These are phyloP conservation scores for Bradypus variegatus DNA, from an alignment of 2,797 vertebrate species.

Conservation along the genomic window DNA sequence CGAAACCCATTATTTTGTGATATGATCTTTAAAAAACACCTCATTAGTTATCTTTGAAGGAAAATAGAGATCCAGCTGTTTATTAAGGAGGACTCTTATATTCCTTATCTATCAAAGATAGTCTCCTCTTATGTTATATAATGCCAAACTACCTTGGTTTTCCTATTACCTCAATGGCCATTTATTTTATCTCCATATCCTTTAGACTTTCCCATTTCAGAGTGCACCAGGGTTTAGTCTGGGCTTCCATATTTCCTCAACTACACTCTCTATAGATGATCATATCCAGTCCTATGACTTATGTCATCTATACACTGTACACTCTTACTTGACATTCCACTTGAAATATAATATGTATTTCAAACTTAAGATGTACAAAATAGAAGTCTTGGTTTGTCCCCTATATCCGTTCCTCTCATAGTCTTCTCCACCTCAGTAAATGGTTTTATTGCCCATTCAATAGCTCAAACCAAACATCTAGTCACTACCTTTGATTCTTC, in stretches of 20 bases:
- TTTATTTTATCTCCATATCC: background rate
- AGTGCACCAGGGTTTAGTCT: background rate
- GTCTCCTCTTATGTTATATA: no score
- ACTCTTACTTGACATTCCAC: background rate
- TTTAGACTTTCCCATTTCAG: background rate
- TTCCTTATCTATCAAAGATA: no score
- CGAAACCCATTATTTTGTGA: no score
- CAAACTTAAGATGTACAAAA: background rate
- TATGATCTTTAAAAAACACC: no score
- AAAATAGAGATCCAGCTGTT: no score
- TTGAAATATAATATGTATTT: background rate
- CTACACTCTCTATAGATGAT: background rate
- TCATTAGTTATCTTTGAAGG: no score
- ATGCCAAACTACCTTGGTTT: no score
- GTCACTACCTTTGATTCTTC: no score
- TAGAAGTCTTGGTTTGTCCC: background rate
- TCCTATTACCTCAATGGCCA: background rate
- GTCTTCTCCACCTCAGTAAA: background rate
- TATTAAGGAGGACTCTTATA: no score
- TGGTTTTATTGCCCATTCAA: background rate
- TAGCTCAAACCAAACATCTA: background rate
- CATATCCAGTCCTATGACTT: background rate
- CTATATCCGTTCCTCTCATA: background rate
- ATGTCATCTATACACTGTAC: background rate
- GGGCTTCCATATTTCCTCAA: background rate